Evolutionary conservation across 1,140 invertebrate species (phyloP).

Genomic region (Cotesia vestalis): DNA sequence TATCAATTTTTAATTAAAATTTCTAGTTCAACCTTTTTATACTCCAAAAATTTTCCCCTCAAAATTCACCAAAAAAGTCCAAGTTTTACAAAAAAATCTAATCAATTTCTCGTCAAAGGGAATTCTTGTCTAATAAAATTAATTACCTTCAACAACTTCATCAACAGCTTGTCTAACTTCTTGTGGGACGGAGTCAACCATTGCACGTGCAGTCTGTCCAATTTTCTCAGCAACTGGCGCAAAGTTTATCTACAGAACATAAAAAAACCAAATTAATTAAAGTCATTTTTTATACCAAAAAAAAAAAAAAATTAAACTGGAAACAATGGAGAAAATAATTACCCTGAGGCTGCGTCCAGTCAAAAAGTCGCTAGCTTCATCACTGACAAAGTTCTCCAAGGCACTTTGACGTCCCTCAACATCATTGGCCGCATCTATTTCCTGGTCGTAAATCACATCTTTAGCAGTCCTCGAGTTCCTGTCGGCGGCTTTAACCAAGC

Average conservation of each 20-base stretch:
- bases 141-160: conserved; percentile 71
- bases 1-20: too few species aligned
- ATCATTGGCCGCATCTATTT: conserved; percentile 63
- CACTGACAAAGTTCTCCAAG: conserved; percentile 70
- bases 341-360: conserved; percentile 68
- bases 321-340: conserved; percentile 36
- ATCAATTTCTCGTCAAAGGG: too few species aligned
- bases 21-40: too few species aligned
- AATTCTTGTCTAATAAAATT: background rate
- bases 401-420: conserved; percentile 68
- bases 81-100: too few species aligned
- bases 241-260: conserved; percentile 64
- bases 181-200: conserved; percentile 62
- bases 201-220: conserved; percentile 65
- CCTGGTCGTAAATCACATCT: conserved; percentile 61
- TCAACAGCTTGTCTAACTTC: conserved; percentile 68
- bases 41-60: too few species aligned
- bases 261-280: background rate
- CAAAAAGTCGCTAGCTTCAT: conserved; percentile 68
- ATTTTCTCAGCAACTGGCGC: conserved; percentile 60
- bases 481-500: conserved; percentile 62
- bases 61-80: too few species aligned
- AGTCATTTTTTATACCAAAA: background rate
- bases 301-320: conserved; percentile 5
- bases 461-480: conserved; percentile 59